A percentile compares a stretch with the other conserved stretches of the same genome.
phyloP scores from a whole-genome alignment of 2,113 vertebrate species.

The Platysteira castanea region DNA sequence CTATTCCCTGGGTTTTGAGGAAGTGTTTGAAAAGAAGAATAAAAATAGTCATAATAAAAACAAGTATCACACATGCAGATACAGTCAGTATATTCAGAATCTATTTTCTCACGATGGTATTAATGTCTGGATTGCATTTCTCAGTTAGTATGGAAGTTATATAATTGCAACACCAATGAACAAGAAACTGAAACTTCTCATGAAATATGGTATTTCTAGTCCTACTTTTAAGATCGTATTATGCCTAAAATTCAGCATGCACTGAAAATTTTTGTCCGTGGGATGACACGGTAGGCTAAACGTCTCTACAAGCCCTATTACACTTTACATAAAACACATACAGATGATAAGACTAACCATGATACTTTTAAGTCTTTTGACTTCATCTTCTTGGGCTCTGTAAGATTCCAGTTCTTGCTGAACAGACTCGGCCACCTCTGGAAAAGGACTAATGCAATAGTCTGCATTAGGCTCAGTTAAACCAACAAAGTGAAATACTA shows the following conservation, averaged over 20 bases:
- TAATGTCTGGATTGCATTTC: neutral
- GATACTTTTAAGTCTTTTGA: conserved; percentile 95
- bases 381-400: conserved; percentile 94
- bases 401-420: conserved; percentile 94
- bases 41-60: neutral
- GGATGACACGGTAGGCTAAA: neutral
- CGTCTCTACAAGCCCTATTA: neutral
- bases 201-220: neutral
- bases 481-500: neutral
- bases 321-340: neutral
- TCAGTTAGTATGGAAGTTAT: neutral
- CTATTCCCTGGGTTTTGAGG: conserved; percentile 81
- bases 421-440: conserved; percentile 96
- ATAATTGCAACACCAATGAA: neutral
- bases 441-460: conserved; percentile 85
- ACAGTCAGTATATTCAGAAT: neutral
- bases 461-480: conserved; percentile 24
- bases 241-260: neutral
- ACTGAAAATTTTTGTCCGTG: neutral
- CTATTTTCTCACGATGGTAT: neutral
- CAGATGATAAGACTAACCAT: conserved; percentile 79
- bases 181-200: neutral
- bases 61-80: neutral
- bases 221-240: neutral
- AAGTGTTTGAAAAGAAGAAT: neutral